Conservation (phyloP, 2,113 vertebrate genomes). For the Urocitellus parryii region DNA sequence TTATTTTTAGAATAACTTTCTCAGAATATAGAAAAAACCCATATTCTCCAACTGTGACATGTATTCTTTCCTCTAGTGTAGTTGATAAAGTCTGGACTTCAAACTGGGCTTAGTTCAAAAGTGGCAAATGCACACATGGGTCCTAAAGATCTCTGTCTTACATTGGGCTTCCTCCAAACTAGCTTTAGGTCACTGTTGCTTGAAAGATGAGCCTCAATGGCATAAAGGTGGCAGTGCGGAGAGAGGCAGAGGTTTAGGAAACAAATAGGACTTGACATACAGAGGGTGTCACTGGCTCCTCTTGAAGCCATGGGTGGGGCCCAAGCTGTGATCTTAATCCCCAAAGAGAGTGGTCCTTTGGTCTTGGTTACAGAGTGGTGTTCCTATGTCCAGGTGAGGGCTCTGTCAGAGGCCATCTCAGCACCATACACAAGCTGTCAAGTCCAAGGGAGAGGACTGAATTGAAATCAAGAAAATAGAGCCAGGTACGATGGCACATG, state of each 20-base stretch:
- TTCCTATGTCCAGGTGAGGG: neutral
- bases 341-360: neutral
- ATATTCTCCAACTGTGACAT: conserved; percentile 31
- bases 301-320: neutral
- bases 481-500: no score
- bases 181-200: neutral
- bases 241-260: neutral
- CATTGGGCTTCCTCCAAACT: neutral
- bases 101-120: neutral
- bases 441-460: neutral
- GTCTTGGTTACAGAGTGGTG: neutral
- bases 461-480: neutral
- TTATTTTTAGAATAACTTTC: conserved; percentile 71
- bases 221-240: neutral
- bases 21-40: conserved; percentile 59
- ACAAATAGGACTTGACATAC: neutral
- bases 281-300: neutral
- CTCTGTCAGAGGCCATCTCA: neutral
- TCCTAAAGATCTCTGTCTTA: neutral
- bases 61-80: neutral
- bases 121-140: neutral
- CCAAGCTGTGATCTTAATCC: neutral
- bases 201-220: neutral
- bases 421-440: neutral
- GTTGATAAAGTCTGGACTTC: conserved; percentile 40